These are phyloP conservation scores for Pterobdella sp. DNA, from an alignment of 2,888 invertebrate species.

Conservation along the genomic window DNA sequence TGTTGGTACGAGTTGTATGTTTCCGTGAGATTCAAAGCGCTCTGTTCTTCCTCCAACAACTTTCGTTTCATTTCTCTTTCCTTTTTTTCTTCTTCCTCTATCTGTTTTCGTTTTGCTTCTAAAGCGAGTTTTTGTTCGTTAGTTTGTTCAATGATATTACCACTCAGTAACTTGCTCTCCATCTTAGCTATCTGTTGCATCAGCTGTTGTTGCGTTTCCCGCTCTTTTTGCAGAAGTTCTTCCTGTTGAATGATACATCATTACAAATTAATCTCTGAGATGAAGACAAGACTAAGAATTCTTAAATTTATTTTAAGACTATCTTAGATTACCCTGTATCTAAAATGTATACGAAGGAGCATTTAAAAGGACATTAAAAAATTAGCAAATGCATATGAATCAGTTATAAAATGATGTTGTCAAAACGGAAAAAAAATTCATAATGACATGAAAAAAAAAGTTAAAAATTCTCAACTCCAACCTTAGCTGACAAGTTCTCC, in stretches of 20 bases:
- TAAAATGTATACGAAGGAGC: too few relatives aligned
- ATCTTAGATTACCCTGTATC: too few relatives aligned
- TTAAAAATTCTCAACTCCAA: background rate
- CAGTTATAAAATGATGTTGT: too few relatives aligned
- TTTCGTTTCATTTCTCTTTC: slow-evolving; percentile 87
- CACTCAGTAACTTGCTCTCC: slow-evolving; percentile 86
- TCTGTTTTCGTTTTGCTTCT: slow-evolving; percentile 74
- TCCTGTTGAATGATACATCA: too few relatives aligned
- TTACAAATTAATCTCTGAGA: too few relatives aligned
- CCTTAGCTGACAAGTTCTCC: slow-evolving; percentile 60
- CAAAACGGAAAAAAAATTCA: too few relatives aligned
- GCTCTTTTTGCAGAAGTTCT: slow-evolving; percentile 1
- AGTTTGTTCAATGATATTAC: slow-evolving; percentile 87
- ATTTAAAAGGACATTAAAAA: too few relatives aligned
- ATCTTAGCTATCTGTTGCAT: slow-evolving; percentile 56
- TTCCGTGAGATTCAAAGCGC: slow-evolving; percentile 76
- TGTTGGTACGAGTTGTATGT: slow-evolving; percentile 86
- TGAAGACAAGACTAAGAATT: too few relatives aligned
- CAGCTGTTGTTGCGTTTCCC: slow-evolving; percentile 14
- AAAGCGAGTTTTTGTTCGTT: slow-evolving; percentile 84
- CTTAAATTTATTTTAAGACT: too few relatives aligned
- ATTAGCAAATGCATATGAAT: too few relatives aligned
- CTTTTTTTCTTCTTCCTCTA: slow-evolving; percentile 70
- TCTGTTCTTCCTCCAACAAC: slow-evolving; percentile 86
- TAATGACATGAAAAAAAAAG: too few relatives aligned